Evolutionary conservation across 2,888 invertebrate genomes (phyloP), one percentile per base, ranked within the genome.

Genomic region (Trichogramma dendrolimi): DNA sequence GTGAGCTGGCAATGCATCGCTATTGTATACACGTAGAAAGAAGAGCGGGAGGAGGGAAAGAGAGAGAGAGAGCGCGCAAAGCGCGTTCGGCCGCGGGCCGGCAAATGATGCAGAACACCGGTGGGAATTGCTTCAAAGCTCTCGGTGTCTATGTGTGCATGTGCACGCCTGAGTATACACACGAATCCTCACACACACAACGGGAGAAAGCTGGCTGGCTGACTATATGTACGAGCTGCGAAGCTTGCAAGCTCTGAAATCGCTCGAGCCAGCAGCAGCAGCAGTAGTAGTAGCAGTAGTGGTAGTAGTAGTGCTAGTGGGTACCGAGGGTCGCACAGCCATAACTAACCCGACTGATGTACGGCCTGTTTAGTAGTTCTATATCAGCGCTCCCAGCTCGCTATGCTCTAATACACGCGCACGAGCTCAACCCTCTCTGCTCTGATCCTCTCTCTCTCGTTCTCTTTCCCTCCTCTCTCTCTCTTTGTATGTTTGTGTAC

Each of bases 291-390:
- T 2, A n/a, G n/a, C n/a, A 11, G 27, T 14, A 7, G 50, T 50
- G 4, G 53, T 8, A 44, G 55, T 4, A 8, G n/a, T 41, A 39
- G 27, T 27, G 27, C 2, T 27, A 27, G 27, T 27, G 27, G 27
- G 27, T 10, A 58, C 57, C 62, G 64, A 63, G 67, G 64, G 67
- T 50, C 40, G 55, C 58, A 40, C 66, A 59, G 71, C 75, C 73
- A 75, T 78, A 79, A 79, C 77, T 77, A 78, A 77, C 77, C 73
- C 61, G 60, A 66, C 74, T 78, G 77, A 79, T 76, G 74, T 78
- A 79, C 77, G 76, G 75, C 75, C 78, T 79, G 79, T 79, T 78
- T 78, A 78, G 77, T 75, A 75, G 77, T 77, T 77, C 75, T 77
- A 76, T 76, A 78, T 78, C 77, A 78, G 76, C 73, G 71, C 67